Percentiles rank a stretch among this genome's conserved stretches.
Evolutionary conservation across 1,140 invertebrate species (phyloP).

Genomic region (Diuraphis noxia): DNA sequence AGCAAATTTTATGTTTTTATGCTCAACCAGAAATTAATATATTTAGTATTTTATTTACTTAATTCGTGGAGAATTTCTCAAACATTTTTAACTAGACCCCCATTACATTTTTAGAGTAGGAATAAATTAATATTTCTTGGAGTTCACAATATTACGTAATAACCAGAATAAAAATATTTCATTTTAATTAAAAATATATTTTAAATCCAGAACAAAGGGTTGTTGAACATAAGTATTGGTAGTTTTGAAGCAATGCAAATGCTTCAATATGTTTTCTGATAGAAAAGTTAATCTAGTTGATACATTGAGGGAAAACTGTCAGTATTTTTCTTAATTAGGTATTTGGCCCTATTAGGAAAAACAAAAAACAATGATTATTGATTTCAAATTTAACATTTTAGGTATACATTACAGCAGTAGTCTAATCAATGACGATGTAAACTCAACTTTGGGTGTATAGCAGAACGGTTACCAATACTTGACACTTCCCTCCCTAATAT

Average conservation of each 20-base stretch:
- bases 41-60: neutral
- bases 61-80: neutral
- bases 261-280: neutral
- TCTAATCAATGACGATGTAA: neutral
- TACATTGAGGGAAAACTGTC: neutral
- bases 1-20: neutral
- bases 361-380: neutral
- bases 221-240: no score
- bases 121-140: neutral
- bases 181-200: neutral
- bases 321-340: neutral
- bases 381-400: neutral
- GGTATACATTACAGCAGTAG: neutral
- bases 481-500: neutral
- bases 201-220: no score
- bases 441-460: neutral
- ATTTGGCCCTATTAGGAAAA: no score
- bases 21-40: neutral
- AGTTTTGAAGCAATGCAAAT: neutral
- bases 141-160: neutral
- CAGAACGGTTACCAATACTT: neutral
- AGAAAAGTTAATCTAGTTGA: neutral
- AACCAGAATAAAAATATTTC: neutral
- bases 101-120: neutral
- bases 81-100: neutral